Base-by-base conservation (phyloP, 2,113 vertebrate genomes). In the Notiomystis cincta region DNA sequence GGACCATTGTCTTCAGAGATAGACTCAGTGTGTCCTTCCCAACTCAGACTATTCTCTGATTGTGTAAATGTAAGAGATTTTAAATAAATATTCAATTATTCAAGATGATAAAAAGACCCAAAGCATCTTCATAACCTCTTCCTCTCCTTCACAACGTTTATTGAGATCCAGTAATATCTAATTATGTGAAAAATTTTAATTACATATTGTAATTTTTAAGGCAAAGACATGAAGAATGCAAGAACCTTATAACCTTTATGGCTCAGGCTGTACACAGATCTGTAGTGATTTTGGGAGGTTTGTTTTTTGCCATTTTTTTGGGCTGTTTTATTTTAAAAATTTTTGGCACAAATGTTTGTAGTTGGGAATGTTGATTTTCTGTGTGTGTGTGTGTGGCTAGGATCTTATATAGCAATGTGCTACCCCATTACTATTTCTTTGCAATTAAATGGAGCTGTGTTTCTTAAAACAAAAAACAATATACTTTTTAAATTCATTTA, bases 281-380 rank as follows among this genome's bases (percentile, higher is more conserved):
- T 31, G 9, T 37, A 82, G 14, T 12, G 9, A n/a, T 71, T 35
- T 58, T 4, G 2, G 3, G 2, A 12, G 1, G 4, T 9, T 71
- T 9, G 4, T 9, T 71, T 9, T 6, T 20, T 28, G 14, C 0
- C 0, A 9, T 5, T 6, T 61, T 67, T 56, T 25, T 8, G 2
- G 3, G 1, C 12, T 40, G 1, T 2, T 50, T 25, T 30, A 11
- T 9, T 44, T 31, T 23, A 33, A 37, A 18, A 13, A 30, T 31
- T 54, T 69, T 60, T 65, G 5, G 1, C 2, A 1, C 3, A 15
- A 70, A 18, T 21, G 2, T 44, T 78, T 79, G 16, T 62, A 31
- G 2, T 27, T 89, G 11, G 5, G 4, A 56, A 57, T 15, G 10
- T 25, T 82, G 3, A 0, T 30, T 38, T 65, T 30, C 6, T 37